Evolutionary conservation across 2,888 invertebrate species (phyloP).

Genomic region (Sepiola atlantica): DNA sequence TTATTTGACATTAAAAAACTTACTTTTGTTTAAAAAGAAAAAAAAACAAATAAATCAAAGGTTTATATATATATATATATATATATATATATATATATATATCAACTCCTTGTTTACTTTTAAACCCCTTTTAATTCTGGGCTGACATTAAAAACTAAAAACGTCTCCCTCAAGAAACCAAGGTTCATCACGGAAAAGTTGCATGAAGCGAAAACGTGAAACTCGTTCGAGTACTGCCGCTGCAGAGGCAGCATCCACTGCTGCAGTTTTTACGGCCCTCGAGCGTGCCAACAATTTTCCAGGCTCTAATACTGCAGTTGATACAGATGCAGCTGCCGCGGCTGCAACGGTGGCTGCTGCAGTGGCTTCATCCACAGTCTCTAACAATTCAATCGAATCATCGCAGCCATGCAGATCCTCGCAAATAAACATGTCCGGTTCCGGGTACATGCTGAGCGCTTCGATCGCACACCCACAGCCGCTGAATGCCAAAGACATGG

Average conservation of each 20-base stretch:
- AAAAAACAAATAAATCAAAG: background rate
- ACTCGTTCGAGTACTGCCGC: background rate
- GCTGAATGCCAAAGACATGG: background rate
- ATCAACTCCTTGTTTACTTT: background rate
- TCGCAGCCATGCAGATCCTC: background rate
- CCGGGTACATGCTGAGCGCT: background rate
- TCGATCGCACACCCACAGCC: background rate
- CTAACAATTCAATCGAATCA: background rate
- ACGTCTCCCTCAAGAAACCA: background rate
- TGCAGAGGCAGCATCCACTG: background rate
- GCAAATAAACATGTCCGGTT: background rate
- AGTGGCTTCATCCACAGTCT: background rate
- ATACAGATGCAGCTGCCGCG: background rate
- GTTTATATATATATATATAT: background rate
- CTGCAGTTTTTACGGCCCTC: background rate
- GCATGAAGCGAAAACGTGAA: background rate
- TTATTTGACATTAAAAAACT: background rate
- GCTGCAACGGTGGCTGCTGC: constrained; percentile 33
- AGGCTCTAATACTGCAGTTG: background rate
- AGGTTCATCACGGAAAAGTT: background rate
- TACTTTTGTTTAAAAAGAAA: background rate
- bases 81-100: too few species aligned
- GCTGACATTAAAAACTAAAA: background rate
- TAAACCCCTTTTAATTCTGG: background rate
- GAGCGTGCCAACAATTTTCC: background rate